Evolutionary conservation across 1,140 invertebrate species (phyloP).

Genomic region (Tetragnatha versicolor): DNA sequence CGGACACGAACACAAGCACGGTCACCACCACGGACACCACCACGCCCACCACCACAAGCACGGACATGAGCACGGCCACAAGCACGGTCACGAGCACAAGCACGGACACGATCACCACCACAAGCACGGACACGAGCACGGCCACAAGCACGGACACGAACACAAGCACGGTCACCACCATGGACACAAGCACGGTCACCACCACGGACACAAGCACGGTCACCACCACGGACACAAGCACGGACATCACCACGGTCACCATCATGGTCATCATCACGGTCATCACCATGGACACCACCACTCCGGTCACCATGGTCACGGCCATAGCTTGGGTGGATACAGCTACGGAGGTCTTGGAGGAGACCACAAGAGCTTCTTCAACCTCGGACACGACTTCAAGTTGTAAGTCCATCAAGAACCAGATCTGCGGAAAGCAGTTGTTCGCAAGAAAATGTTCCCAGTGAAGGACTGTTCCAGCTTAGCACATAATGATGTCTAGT

Average conservation of each 20-base stretch:
- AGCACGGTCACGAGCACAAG: not conserved
- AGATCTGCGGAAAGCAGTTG: too few relatives aligned
- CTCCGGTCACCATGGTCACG: not conserved
- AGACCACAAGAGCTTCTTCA: slow-evolving; percentile 12
- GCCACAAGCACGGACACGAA: not conserved
- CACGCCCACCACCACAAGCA: not conserved
- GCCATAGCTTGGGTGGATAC: slow-evolving; percentile 20
- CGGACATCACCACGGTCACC: not conserved
- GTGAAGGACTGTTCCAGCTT: too few relatives aligned
- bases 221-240: not conserved
- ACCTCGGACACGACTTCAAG: slow-evolving; percentile 22
- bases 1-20: not conserved
- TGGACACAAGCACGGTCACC: not conserved
- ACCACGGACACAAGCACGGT: not conserved
- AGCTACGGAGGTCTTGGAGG: slow-evolving; percentile 38
- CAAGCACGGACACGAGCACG: not conserved
- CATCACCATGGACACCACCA: not conserved
- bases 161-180: not conserved
- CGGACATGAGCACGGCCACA: not conserved
- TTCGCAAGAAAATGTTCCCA: too few relatives aligned
- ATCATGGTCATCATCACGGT: not conserved
- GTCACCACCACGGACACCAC: not conserved
- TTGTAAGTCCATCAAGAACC: not conserved
- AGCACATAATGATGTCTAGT: too few relatives aligned
- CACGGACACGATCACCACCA: not conserved